Conservation (phyloP, 2,797 vertebrate genomes). For the Argentina silus region DNA sequence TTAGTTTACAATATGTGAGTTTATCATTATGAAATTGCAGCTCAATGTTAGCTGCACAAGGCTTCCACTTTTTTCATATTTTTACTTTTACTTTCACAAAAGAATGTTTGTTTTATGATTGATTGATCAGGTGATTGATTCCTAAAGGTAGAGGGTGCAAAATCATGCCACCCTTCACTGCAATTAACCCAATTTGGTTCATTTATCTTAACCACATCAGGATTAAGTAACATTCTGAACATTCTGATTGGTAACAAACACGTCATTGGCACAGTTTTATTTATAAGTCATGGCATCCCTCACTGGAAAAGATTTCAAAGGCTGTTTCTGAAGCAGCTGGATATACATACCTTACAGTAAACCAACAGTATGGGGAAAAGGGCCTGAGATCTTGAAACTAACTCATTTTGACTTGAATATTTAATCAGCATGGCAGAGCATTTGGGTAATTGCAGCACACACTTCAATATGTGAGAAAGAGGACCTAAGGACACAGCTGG, state of each 20-base stretch:
- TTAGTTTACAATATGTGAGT: background rate
- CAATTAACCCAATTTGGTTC: too few species aligned
- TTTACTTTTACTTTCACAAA: too few species aligned
- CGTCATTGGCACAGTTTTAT: slow-evolving; percentile 64
- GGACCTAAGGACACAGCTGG: slow-evolving; percentile 61
- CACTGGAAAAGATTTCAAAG: slow-evolving; percentile 37
- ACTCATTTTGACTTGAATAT: slow-evolving; percentile 37
- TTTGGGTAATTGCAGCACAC: slow-evolving; percentile 59
- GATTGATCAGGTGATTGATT: too few species aligned
- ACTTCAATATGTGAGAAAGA: slow-evolving; percentile 45
- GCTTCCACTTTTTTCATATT: too few species aligned
- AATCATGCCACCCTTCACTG: too few species aligned
- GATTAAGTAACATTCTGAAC: too few species aligned
- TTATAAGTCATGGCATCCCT: slow-evolving; percentile 44
- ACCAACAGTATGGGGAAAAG: slow-evolving; percentile 23
- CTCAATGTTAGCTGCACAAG: too few species aligned
- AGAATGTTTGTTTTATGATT: too few species aligned
- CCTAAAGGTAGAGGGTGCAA: too few species aligned
- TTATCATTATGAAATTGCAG: background rate
- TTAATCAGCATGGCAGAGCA: slow-evolving; percentile 51
- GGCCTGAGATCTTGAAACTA: slow-evolving; percentile 15
- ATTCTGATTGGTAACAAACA: slow-evolving; percentile 23
- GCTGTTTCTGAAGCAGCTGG: slow-evolving; percentile 20
- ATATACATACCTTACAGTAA: background rate
- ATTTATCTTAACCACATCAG: slow-evolving; percentile 17